phyloP scores from a whole-genome alignment of 2,888 invertebrate genomes.

The Lithosia quadra region DNA sequence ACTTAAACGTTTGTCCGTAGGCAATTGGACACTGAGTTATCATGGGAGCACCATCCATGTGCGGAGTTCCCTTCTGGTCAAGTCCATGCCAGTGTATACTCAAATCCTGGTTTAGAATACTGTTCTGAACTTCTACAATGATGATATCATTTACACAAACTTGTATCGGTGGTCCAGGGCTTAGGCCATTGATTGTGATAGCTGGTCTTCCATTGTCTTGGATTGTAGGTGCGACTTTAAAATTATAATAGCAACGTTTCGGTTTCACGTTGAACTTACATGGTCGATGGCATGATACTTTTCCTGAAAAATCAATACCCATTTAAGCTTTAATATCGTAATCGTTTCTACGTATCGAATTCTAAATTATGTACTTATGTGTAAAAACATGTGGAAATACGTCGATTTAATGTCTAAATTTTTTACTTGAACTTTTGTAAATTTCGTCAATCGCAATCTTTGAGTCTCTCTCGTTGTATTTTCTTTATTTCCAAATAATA shows the following conservation, averaged over 20 bases:
- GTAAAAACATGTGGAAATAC: background rate
- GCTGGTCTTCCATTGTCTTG: conserved; percentile 66
- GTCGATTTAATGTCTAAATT: background rate
- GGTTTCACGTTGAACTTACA: conserved; percentile 85
- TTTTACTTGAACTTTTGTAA: background rate
- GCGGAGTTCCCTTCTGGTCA: conserved; percentile 88
- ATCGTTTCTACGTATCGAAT: background rate
- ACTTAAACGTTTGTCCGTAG: conserved; percentile 90
- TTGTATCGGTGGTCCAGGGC: conserved; percentile 86
- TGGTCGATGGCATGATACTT: conserved; percentile 76
- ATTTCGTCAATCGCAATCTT: background rate
- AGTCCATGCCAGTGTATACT: conserved; percentile 93
- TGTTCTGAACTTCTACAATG: conserved; percentile 91
- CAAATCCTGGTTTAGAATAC: conserved; percentile 89
- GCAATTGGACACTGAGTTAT: conserved; percentile 92
- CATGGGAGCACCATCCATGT: conserved; percentile 92
- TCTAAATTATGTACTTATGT: background rate
- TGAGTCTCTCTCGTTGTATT: background rate
- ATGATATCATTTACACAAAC: conserved; percentile 91
- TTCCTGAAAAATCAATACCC: conserved; percentile 63
- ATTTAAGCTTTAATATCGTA: background rate
- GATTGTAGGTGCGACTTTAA: conserved; percentile 72
- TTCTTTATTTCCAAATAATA: background rate
- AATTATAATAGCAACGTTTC: conserved; percentile 73
- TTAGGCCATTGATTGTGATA: conserved; percentile 73